These are phyloP conservation scores for Anthophora plumipes DNA, from an alignment of 2,888 invertebrate genomes.

Conservation along the genomic window DNA sequence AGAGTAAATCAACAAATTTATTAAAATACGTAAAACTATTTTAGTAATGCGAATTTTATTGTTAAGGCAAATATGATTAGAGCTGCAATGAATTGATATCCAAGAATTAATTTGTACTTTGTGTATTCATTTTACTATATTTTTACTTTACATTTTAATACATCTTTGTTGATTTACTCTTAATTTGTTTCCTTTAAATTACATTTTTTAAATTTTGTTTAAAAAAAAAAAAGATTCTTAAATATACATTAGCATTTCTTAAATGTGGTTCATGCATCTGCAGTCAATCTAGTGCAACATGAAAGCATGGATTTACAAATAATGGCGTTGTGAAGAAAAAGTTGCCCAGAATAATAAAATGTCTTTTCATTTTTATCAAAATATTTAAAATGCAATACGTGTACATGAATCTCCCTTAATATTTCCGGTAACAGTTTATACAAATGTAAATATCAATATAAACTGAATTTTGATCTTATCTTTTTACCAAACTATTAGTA, in stretches of 20 bases:
- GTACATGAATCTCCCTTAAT: conserved; percentile 31
- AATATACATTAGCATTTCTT: conserved; percentile 40
- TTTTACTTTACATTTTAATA: conserved; percentile 55
- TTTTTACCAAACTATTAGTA: conserved; percentile 3
- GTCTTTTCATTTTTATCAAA: conserved; percentile 52
- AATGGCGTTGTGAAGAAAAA: conserved; percentile 60
- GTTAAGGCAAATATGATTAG: conserved; percentile 49
- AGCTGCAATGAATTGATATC: conserved; percentile 46
- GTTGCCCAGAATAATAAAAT: conserved; percentile 52
- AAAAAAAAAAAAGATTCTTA: conserved; percentile 27
- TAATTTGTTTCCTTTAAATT: conserved; percentile 40
- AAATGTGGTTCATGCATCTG: conserved; percentile 70
- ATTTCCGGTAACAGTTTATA: neutral
- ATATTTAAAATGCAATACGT: conserved; percentile 44
- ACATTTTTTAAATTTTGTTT: conserved; percentile 37
- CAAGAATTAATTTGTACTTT: conserved; percentile 65
- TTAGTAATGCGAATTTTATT: conserved; percentile 41
- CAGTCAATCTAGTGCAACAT: conserved; percentile 57
- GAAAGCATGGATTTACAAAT: conserved; percentile 78
- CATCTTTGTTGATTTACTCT: conserved; percentile 54
- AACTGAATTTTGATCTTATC: conserved; percentile 26
- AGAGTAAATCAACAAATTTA: conserved; percentile 61
- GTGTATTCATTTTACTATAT: conserved; percentile 52
- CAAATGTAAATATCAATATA: conserved; percentile 34
- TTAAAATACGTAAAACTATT: conserved; percentile 57